Percentiles rank a stretch among this genome's conserved stretches.
Conservation (phyloP, 2,113 vertebrate genomes). For the Poecilia latipinna region DNA sequence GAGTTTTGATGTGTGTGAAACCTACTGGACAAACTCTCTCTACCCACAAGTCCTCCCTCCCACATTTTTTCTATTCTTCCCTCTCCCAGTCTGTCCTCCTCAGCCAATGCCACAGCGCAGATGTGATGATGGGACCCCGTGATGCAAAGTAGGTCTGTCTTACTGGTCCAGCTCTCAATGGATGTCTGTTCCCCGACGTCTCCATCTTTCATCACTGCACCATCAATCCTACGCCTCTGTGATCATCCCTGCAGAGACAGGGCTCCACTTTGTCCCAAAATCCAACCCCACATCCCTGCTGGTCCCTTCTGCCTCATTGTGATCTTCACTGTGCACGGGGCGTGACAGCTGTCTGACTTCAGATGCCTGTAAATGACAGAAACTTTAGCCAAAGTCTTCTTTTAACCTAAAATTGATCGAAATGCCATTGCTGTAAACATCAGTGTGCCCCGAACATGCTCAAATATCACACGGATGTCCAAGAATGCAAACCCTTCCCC, state of each 20-base stretch:
- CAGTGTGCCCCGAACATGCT: conserved; percentile 40
- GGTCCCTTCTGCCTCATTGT: conserved; percentile 27
- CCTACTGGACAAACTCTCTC: conserved; percentile 23
- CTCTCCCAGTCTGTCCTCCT: conserved; percentile 32
- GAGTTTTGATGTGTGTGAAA: conserved; percentile 47
- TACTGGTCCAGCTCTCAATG: conserved; percentile 75
- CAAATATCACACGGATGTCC: conserved; percentile 52
- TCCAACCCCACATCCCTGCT: conserved; percentile 25
- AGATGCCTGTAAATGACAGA: conserved; percentile 59
- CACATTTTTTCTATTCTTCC: conserved; percentile 26
- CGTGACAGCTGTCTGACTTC: conserved; percentile 65
- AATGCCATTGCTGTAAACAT: conserved; percentile 29
- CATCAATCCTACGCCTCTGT: conserved; percentile 73
- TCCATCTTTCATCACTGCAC: conserved; percentile 80
- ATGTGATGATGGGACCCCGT: conserved; percentile 68
- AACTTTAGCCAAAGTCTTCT: conserved; percentile 34
- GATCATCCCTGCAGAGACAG: conserved; percentile 73
- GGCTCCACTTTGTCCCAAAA: conserved; percentile 73
- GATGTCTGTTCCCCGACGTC: conserved; percentile 77
- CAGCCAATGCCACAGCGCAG: conserved; percentile 28
- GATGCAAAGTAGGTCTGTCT: conserved; percentile 61
- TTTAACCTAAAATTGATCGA: conserved; percentile 26
- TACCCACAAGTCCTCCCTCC: neutral
- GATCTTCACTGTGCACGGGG: conserved; percentile 33
- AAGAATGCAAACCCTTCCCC: conserved; percentile 48